Percentiles rank a stretch among this genome's conserved stretches.
phyloP scores from a whole-genome alignment of 2,113 vertebrate species.

The Cepphus grylle region DNA sequence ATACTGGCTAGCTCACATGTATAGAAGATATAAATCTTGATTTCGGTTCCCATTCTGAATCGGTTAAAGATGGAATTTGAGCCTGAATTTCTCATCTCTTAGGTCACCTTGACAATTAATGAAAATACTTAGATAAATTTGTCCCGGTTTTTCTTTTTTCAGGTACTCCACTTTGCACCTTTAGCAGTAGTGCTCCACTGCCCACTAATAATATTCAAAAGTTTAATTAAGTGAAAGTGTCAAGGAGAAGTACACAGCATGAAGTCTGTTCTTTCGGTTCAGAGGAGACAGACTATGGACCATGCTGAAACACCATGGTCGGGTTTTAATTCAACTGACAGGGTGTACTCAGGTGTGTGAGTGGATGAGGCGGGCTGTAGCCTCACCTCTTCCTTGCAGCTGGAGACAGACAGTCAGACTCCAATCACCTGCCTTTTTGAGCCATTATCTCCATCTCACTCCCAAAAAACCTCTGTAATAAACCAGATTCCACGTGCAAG shows the following conservation, averaged over 20 bases:
- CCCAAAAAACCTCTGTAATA: background rate
- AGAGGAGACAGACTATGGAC: background rate
- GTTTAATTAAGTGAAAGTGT: background rate
- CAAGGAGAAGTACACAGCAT: background rate
- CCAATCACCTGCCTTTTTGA: background rate
- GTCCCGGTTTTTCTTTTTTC: background rate
- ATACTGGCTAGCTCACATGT: background rate
- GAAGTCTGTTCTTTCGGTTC: background rate
- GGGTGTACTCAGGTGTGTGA: no score
- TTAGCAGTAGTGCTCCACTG: background rate
- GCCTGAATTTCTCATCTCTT: background rate
- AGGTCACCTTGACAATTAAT: background rate
- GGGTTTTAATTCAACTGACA: background rate
- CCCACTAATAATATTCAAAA: background rate
- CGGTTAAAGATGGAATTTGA: background rate
- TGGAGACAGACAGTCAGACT: background rate
- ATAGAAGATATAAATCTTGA: background rate
- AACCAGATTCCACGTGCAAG: background rate
- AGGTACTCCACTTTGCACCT: background rate
- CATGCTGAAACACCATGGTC: background rate
- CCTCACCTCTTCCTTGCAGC: background rate
- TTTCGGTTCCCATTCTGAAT: background rate
- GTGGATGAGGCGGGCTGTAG: background rate
- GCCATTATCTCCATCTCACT: background rate
- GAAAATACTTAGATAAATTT: background rate